A percentile compares a stretch with the other conserved stretches of the same genome.
Evolutionary conservation across 2,797 vertebrate genomes (phyloP).

Genomic region (Rhyacichthys aspro): DNA sequence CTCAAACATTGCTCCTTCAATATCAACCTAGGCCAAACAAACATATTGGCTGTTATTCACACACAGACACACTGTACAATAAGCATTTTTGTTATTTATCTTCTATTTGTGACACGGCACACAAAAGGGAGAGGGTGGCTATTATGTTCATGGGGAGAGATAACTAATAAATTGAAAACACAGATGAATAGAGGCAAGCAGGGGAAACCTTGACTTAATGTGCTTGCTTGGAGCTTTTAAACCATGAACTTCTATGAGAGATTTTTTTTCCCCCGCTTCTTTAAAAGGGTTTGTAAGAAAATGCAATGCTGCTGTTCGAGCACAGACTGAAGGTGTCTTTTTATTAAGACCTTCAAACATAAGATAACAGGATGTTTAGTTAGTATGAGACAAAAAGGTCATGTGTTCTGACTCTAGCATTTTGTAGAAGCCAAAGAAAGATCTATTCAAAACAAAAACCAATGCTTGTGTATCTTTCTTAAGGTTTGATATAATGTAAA

Average conservation of each 20-base stretch:
- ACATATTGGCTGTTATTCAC: neutral
- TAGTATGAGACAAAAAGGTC: too few relatives aligned
- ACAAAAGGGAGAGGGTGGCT: slow-evolving; percentile 27
- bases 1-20: slow-evolving; percentile 40
- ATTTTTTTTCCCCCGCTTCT: slow-evolving; percentile 28
- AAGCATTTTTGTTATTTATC: slow-evolving; percentile 23
- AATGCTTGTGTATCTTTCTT: too few relatives aligned
- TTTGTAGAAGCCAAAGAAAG: too few relatives aligned
- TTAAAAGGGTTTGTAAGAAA: slow-evolving; percentile 31
- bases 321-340: neutral
- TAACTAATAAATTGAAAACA: slow-evolving; percentile 36
- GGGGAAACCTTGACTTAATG: slow-evolving; percentile 43
- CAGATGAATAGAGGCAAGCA: slow-evolving; percentile 26
- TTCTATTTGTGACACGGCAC: slow-evolving; percentile 34
- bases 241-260: slow-evolving; percentile 18
- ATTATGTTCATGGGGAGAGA: slow-evolving; percentile 31
- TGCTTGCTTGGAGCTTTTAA: slow-evolving; percentile 17
- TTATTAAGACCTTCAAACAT: slow-evolving; percentile 12
- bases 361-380: neutral
- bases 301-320: slow-evolving; percentile 7
- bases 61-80: neutral
- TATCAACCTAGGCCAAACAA: neutral
- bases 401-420: too few relatives aligned
- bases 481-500: too few relatives aligned
- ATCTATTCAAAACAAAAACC: too few relatives aligned